Conservation (phyloP, 2,113 vertebrate species). For the Alouatta palliata region DNA sequence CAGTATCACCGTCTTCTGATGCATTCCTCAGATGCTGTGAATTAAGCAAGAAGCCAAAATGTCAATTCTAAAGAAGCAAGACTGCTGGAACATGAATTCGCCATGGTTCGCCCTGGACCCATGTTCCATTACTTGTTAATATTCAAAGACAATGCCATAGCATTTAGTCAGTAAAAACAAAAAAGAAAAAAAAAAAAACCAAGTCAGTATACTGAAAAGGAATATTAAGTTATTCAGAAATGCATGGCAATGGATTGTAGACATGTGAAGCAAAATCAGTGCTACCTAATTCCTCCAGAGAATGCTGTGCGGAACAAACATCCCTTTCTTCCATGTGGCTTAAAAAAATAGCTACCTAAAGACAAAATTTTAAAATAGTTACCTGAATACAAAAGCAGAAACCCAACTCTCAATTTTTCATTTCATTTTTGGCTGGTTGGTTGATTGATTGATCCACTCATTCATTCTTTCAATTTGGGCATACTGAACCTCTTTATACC, state of each 20-base stretch:
- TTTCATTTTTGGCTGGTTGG: neutral
- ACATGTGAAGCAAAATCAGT: neutral
- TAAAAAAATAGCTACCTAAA: neutral
- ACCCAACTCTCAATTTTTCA: neutral
- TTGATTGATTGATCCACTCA: neutral
- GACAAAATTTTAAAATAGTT: neutral
- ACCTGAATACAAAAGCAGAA: neutral
- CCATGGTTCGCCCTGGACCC: neutral
- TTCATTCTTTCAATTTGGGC: neutral
- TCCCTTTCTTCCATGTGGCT: neutral
- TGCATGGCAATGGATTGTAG: neutral
- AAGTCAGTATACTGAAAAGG: neutral
- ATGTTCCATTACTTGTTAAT: neutral
- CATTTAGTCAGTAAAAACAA: neutral
- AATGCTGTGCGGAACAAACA: neutral
- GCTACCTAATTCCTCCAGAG: neutral
- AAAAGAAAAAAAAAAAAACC: too few species aligned
- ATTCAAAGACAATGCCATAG: neutral
- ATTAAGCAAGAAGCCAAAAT: neutral
- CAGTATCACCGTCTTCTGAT: neutral
- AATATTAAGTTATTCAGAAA: constrained; percentile 8
- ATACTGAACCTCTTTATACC: neutral
- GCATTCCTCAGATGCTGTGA: neutral
- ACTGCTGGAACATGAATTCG: neutral
- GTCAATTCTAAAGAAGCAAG: neutral